Evolutionary conservation across 1,140 invertebrate genomes (phyloP).

Genomic region (Heliconius eleuchia): DNA sequence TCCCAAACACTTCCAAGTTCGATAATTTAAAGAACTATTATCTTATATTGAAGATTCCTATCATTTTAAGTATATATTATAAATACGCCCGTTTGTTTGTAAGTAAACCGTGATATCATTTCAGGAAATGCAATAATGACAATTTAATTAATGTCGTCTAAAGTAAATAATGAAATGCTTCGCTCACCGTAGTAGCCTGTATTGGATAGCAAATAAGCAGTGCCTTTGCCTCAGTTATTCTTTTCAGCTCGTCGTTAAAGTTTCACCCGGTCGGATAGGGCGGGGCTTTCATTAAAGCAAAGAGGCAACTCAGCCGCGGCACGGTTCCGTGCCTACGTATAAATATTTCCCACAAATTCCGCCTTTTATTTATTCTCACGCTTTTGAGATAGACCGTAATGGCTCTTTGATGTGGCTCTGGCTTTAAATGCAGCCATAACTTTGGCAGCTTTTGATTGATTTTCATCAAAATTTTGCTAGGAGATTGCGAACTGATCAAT

Average conservation of each 20-base stretch:
- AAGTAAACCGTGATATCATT: neutral
- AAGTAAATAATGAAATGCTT: constrained; percentile 33
- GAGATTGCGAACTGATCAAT: constrained; percentile 49
- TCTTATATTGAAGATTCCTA: constrained; percentile 15
- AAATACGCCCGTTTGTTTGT: neutral
- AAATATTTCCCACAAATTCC: constrained; percentile 73
- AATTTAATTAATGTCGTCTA: constrained; percentile 17
- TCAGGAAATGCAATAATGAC: neutral
- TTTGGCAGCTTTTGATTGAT: constrained; percentile 75
- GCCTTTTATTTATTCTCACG: constrained; percentile 74
- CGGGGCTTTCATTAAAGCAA: constrained; percentile 73
- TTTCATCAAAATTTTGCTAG: constrained; percentile 57
- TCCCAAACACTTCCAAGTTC: constrained; percentile 43
- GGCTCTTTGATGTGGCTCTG: constrained; percentile 72
- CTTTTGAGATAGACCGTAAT: constrained; percentile 77
- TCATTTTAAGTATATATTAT: neutral
- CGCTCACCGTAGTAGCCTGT: constrained; percentile 29
- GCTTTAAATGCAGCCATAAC: constrained; percentile 59
- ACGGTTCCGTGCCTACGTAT: constrained; percentile 57
- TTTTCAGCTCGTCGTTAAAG: constrained; percentile 64
- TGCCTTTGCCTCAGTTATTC: constrained; percentile 48
- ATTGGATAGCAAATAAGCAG: constrained; percentile 43
- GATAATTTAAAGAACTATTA: constrained; percentile 59
- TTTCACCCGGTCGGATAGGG: constrained; percentile 57
- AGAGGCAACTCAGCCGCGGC: constrained; percentile 64